Evolutionary conservation across 2,888 invertebrate genomes (phyloP), one percentile per base, ranked within the genome.

Genomic region (Nemotelus nigrinus): DNA sequence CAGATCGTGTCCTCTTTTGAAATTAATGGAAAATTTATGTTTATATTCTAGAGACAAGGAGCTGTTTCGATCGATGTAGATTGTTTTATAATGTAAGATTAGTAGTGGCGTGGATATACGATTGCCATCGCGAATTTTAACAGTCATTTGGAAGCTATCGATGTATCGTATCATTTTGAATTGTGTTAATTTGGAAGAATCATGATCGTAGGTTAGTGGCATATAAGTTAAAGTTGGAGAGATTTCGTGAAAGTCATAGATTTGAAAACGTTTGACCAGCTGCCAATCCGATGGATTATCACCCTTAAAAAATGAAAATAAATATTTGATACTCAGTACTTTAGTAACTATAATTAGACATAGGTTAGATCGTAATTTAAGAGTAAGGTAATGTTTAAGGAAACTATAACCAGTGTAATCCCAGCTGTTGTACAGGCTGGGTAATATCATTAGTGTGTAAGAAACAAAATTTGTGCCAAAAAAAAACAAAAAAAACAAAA

Each of bases 201-300:
- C 85, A 63, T 84, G 84, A 60, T 84, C 83, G 8, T 60, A 55
- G 5, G 45, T 39, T 6, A 63, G 8, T 4, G 60, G 65, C 3
- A 41, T 63, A 25, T 39, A 6, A 3, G 10, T 3, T 41, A 1
- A 41, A 47, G 7, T 44, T 8, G 3, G 47, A 25, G 25, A 25
- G 8, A 55, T 78, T 0, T 80, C 78, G 25, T 83, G 81, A 75
- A 88, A 90, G 82, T 93, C 93, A 68, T 92, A 88, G 5, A 93
- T 82, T 85, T 93, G 93, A 84, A 94, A 92, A 78, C 94, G 88
- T 80, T 91, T 88, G 0, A 91, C 90, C 50, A 94, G 84, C 82
- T 91, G 89, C 92, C 92, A 93, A 64, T 89, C 89, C 50, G 88
- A 88, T 63, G 85, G 83, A 79, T 89, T 88, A 43, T 86, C 80